phyloP scores from a whole-genome alignment of 92 coral and sea anemone species.

The Muricea muricata region DNA sequence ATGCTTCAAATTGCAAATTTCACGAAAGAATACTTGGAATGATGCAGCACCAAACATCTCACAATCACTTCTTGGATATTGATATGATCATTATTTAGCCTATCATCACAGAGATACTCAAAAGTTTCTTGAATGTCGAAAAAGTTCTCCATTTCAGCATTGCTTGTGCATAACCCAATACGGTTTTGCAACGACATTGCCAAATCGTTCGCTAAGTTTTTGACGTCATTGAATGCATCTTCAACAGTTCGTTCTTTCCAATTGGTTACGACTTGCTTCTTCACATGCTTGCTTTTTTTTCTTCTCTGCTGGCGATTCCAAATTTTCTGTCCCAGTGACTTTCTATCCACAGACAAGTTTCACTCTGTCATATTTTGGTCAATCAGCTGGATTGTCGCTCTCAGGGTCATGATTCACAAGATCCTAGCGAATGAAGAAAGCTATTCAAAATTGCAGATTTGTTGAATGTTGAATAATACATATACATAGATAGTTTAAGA shows the following conservation, averaged over 20 bases:
- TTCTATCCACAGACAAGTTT: conserved; percentile 7
- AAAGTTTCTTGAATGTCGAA: background rate
- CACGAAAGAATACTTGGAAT: background rate
- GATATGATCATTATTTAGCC: background rate
- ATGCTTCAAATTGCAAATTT: background rate
- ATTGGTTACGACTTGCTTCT: background rate
- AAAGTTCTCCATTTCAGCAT: background rate
- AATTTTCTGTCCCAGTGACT: background rate
- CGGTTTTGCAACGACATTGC: background rate
- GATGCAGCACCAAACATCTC: background rate
- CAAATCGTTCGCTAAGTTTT: background rate
- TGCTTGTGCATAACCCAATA: background rate
- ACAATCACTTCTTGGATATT: background rate
- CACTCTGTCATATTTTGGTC: background rate
- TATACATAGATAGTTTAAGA: no score
- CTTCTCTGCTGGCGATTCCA: background rate
- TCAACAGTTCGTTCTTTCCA: conserved; percentile 19
- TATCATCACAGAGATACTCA: background rate
- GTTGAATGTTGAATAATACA: no score
- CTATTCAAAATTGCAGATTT: no score
- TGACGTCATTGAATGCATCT: background rate
- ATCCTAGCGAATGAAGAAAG: background rate
- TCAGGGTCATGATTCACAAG: conserved; percentile 11
- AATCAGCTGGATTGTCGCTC: background rate
- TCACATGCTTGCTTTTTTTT: background rate